phyloP scores from a whole-genome alignment of 2,888 invertebrate species.

The Callyntrura sp. region DNA sequence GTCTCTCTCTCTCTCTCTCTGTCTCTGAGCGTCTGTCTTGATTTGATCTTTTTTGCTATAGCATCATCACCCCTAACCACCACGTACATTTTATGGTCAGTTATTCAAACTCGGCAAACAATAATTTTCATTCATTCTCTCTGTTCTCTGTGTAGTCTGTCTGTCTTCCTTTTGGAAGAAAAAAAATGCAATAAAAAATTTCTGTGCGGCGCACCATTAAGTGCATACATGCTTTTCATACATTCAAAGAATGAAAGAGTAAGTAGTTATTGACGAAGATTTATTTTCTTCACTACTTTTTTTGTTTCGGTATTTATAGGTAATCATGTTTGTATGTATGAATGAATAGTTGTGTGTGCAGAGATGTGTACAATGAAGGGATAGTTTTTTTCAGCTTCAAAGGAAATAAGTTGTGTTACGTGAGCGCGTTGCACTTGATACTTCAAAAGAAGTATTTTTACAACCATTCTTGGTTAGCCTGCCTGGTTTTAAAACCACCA shows the following conservation, averaged over 20 bases:
- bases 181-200: constrained; percentile 36
- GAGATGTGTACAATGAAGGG: background rate
- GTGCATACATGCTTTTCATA: background rate
- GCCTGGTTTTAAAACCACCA: constrained; percentile 26
- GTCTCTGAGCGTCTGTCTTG: too few relatives aligned
- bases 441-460: constrained; percentile 13
- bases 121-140: constrained; percentile 61
- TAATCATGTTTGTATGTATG: background rate
- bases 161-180: too few relatives aligned
- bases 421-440: constrained; percentile 43
- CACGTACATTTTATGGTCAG: constrained; percentile 46
- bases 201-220: too few relatives aligned
- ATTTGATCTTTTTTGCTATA: constrained; percentile 44
- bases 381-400: background rate
- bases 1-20: background rate
- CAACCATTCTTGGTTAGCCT: constrained; percentile 24
- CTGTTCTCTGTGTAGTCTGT: too few relatives aligned
- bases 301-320: background rate
- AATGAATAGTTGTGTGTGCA: too few relatives aligned
- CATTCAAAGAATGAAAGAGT: background rate
- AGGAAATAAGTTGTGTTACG: constrained; percentile 29
- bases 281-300: background rate
- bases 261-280: background rate
- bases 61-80: constrained; percentile 21
- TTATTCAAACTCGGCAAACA: constrained; percentile 46